Evolutionary conservation across 2,888 invertebrate species (phyloP).

Genomic region (Lasioglossum zephyrum): DNA sequence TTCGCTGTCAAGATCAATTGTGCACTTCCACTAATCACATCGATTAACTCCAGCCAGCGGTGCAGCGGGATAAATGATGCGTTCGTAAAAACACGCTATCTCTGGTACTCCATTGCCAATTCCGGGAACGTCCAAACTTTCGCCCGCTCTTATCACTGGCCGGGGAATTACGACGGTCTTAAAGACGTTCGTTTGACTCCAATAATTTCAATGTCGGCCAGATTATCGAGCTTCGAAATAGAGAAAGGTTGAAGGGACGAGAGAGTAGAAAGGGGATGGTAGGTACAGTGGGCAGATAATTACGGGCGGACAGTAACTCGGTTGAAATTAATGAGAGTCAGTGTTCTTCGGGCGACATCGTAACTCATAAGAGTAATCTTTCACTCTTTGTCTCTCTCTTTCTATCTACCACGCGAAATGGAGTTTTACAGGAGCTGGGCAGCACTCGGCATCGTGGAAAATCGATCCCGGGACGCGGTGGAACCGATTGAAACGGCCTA

Average conservation of each 20-base stretch:
- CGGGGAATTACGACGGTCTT: conserved; percentile 7
- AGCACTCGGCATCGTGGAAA: conserved; percentile 1
- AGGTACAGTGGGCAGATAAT: conserved; percentile 23
- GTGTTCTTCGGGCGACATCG: conserved; percentile 25
- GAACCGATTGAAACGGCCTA: conserved; percentile 36
- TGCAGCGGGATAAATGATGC: neutral
- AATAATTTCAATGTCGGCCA: conserved; percentile 28
- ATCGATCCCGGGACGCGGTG: conserved; percentile 34
- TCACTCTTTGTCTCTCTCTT: neutral
- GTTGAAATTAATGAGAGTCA: conserved; percentile 26
- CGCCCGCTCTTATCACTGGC: neutral
- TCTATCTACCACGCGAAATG: neutral
- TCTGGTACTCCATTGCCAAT: neutral
- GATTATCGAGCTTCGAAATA: conserved; percentile 23
- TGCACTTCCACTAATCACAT: neutral
- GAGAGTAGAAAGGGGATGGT: neutral
- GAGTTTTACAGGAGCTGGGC: conserved; percentile 29
- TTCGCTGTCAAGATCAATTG: neutral
- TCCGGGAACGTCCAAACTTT: conserved; percentile 4
- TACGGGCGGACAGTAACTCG: conserved; percentile 15
- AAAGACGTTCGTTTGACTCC: conserved; percentile 15
- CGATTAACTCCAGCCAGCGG: neutral
- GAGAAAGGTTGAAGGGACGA: neutral
- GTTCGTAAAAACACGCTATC: neutral
- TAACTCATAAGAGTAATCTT: conserved; percentile 37